Evolutionary conservation across 2,888 invertebrate genomes (phyloP).

Genomic region (Cyaniris semiargus): DNA sequence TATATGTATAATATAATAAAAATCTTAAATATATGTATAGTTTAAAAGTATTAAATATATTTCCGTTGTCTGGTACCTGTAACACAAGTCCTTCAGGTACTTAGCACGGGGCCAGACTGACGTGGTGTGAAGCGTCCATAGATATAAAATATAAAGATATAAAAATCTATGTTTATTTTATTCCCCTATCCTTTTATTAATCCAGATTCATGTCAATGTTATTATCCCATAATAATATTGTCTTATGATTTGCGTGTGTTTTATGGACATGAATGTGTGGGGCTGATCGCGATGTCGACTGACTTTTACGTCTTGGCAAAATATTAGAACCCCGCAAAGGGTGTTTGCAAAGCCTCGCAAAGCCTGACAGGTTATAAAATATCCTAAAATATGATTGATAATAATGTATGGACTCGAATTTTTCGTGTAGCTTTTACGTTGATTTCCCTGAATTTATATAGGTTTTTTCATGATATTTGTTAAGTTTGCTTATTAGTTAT

Average conservation of each 20-base stretch:
- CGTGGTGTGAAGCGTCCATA: too few relatives aligned
- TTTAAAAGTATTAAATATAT: too few relatives aligned
- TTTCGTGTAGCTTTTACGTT: background rate
- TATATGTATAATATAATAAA: too few relatives aligned
- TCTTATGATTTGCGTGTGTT: background rate
- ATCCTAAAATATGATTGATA: background rate
- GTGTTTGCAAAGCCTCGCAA: background rate
- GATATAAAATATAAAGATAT: too few relatives aligned
- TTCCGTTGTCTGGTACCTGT: too few relatives aligned
- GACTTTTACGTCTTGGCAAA: slow-evolving; percentile 16
- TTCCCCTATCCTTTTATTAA: background rate
- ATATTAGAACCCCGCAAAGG: background rate
- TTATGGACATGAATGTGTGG: background rate
- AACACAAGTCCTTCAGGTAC: too few relatives aligned
- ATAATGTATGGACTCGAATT: background rate
- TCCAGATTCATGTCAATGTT: slow-evolving; percentile 13
- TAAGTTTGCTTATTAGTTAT: too few relatives aligned
- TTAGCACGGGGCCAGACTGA: too few relatives aligned
- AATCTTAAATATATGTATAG: too few relatives aligned
- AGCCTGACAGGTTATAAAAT: background rate
- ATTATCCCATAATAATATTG: background rate
- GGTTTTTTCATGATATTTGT: background rate
- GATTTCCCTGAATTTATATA: background rate
- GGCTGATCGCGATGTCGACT: slow-evolving; percentile 4
- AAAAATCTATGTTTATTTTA: background rate